phyloP scores from a whole-genome alignment of 1,140 invertebrate species.

The Dysdera silvatica region DNA sequence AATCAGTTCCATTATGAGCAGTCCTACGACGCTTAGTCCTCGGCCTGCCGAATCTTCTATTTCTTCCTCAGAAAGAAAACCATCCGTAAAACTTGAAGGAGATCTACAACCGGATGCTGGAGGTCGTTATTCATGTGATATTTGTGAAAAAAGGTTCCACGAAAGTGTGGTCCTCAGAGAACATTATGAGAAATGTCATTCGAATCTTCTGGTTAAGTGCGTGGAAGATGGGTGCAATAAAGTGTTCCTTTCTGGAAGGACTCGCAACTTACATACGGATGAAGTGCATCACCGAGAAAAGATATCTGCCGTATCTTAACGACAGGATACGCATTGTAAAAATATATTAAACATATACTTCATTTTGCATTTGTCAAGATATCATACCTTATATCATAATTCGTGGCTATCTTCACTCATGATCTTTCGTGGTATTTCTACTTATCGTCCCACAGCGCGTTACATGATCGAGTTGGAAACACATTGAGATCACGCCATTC shows the following conservation, averaged over 20 bases:
- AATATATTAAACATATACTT: too few species aligned
- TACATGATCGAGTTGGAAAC: too few species aligned
- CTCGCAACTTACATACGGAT: conserved; percentile 18
- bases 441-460: too few species aligned
- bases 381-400: too few species aligned
- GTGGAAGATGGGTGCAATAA: conserved; percentile 24
- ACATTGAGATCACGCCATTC: too few species aligned
- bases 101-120: conserved; percentile 8
- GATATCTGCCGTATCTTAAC: too few species aligned
- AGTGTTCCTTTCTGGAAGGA: conserved; percentile 25
- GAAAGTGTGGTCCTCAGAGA: conserved; percentile 55
- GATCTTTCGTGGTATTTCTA: too few species aligned
- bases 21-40: conserved; percentile 7
- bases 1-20: conserved; percentile 19
- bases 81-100: conserved; percentile 17
- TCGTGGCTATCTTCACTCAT: too few species aligned
- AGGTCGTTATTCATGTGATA: conserved; percentile 52
- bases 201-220: conserved; percentile 33
- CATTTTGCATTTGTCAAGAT: too few species aligned
- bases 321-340: too few species aligned
- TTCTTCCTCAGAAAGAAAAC: neutral
- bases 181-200: conserved; percentile 59
- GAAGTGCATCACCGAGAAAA: conserved; percentile 19
- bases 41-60: conserved; percentile 2
- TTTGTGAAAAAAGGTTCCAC: conserved; percentile 55